These are phyloP conservation scores for Brachionus asplanchnoidis DNA, from an alignment of 1,140 invertebrate genomes.

Conservation along the genomic window DNA sequence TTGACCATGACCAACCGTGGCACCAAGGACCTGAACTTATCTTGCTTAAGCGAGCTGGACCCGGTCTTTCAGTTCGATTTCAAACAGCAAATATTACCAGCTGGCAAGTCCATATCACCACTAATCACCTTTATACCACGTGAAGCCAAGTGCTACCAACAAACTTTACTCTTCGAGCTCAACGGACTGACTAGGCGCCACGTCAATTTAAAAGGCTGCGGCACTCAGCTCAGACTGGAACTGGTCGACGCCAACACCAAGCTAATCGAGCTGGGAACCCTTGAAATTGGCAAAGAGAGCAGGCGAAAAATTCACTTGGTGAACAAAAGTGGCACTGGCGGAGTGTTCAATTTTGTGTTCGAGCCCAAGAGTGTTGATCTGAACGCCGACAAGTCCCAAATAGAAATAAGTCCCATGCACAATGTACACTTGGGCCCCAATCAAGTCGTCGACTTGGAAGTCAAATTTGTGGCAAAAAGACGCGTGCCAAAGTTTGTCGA, in stretches of 20 bases:
- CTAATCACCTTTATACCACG: constrained; percentile 53
- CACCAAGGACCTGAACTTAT: constrained; percentile 54
- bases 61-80: constrained; percentile 51
- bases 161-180: constrained; percentile 54
- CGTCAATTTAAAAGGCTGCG: constrained; percentile 51
- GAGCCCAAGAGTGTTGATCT: not conserved
- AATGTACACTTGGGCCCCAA: not conserved
- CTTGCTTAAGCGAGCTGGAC: constrained; percentile 51
- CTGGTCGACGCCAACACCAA: constrained; percentile 52
- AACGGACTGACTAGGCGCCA: constrained; percentile 54
- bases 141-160: constrained; percentile 51
- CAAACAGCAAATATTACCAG: constrained; percentile 49
- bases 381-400: not conserved
- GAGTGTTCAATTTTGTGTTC: constrained; percentile 5
- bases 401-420: not conserved
- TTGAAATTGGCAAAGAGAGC: constrained; percentile 44
- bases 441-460: not conserved
- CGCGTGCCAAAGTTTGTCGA: constrained; percentile 54
- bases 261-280: constrained; percentile 50
- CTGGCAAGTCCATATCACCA: constrained; percentile 48
- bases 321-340: not conserved
- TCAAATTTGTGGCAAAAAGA: not conserved
- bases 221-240: constrained; percentile 53
- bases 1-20: constrained; percentile 55
- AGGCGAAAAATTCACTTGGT: not conserved